A percentile compares a stretch with the other conserved stretches of the same genome.
Evolutionary conservation across 2,113 vertebrate genomes (phyloP).

Genomic region (Atractosteus spatula): DNA sequence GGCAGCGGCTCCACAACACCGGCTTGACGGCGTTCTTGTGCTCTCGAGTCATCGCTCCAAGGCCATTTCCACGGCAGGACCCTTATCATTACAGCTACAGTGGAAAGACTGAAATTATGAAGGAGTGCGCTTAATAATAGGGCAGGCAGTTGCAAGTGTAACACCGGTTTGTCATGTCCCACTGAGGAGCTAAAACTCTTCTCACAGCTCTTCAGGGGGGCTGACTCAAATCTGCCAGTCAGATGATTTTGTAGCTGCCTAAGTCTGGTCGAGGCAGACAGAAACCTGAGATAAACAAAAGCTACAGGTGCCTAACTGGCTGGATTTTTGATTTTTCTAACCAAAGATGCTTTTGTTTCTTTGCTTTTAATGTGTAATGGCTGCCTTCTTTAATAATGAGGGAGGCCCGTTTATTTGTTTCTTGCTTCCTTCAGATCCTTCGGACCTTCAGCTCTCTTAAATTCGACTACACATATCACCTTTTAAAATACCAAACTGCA

Average conservation of each 20-base stretch:
- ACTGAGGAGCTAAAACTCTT: constrained; percentile 43
- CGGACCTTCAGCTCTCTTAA: no score
- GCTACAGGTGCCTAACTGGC: constrained; percentile 9
- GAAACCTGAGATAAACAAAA: constrained; percentile 1
- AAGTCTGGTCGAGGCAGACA: constrained; percentile 6
- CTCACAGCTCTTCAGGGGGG: neutral
- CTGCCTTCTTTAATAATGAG: no score
- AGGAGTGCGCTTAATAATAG: constrained; percentile 67
- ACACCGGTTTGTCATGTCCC: constrained; percentile 55
- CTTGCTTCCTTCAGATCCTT: no score
- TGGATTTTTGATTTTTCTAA: neutral
- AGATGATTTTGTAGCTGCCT: constrained; percentile 5
- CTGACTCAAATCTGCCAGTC: constrained; percentile 16
- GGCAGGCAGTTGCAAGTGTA: constrained; percentile 59
- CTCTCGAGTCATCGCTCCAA: constrained; percentile 19
- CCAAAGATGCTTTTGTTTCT: neutral
- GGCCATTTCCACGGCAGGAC: constrained; percentile 49
- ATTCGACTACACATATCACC: no score
- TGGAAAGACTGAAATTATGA: constrained; percentile 59
- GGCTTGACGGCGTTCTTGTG: constrained; percentile 22
- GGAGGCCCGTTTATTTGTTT: no score
- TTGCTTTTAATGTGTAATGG: no score
- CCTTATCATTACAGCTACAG: constrained; percentile 59
- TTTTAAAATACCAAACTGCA: no score
- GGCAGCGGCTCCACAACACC: constrained; percentile 8